Base-by-base conservation (phyloP, 2,797 vertebrate species). In the Helostoma temminkii region DNA sequence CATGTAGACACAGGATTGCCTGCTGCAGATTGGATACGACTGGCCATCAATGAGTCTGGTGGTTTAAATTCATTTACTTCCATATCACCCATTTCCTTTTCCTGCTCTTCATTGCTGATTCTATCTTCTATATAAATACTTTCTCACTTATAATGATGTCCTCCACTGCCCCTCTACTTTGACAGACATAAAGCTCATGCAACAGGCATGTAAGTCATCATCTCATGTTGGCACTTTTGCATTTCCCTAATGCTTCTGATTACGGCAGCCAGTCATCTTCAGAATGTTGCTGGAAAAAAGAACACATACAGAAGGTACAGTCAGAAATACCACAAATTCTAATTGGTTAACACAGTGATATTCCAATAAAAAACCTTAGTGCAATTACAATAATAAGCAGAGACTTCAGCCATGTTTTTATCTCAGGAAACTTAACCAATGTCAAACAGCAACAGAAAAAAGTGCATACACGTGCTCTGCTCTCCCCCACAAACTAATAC, bases 161-260 rank as follows among this genome's bases (percentile, higher is more conserved):
- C 48, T 55, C 36, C 10, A 25, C 18, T 28, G 2, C 11, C 11
- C 6, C 22, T 26, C 22, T 61, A 15, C 9, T 74, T 24, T 39
- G 49, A 3, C 18, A 19, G 16, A 3, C 5, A 45, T 50, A 24
- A 10, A 59, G 6, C 52, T 62, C 28, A 34, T 25, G 8, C 64
- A 90, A 60, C 64, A 89, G 39, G 55, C 83, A 88, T 2, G 76
- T 1, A 19, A 86, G 48, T 82, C 73, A 21, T 79, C 43, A 10
- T 69, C 67, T 42, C 69, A 75, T 2, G 43, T 2, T 2, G 22
- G 37, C 9, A 0, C n/a, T 24, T 74, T 53, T 36, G 9, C 28
- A 26, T 39, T 63, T 32, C 0, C 22, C 36, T 64, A 30, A 2
- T 15, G 6, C n/a, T 69, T 43, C 16, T 59, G 64, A 60, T 41